Percentiles rank a stretch among this genome's conserved stretches.
Evolutionary conservation across 2,113 vertebrate genomes (phyloP).

Genomic region (Onychostoma macrolepis): DNA sequence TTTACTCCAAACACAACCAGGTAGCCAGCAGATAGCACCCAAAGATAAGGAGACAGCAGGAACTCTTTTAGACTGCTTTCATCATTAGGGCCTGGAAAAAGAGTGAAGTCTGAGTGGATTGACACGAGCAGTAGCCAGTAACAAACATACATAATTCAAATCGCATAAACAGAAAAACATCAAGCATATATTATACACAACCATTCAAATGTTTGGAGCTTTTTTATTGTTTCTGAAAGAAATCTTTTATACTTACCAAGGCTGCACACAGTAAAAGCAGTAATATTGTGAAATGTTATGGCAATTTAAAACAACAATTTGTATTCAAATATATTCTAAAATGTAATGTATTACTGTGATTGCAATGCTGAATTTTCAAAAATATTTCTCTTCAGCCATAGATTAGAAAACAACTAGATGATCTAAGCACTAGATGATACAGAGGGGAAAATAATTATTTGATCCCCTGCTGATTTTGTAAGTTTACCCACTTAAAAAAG

Average conservation of each 20-base stretch:
- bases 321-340: neutral
- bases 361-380: neutral
- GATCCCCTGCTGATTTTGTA: no score
- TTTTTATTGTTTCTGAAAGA: neutral
- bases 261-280: neutral
- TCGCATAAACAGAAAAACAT: neutral
- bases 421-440: neutral
- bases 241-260: neutral
- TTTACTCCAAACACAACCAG: conserved; percentile 96
- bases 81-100: conserved; percentile 62
- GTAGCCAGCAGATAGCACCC: conserved; percentile 92
- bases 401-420: neutral
- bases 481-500: no score
- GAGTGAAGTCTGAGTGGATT: neutral
- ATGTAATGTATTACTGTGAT: neutral
- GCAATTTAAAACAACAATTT: neutral
- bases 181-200: neutral
- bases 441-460: no score
- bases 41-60: conserved; percentile 92
- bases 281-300: neutral
- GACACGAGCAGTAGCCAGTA: neutral
- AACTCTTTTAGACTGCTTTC: conserved; percentile 89
- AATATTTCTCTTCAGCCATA: neutral
- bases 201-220: neutral
- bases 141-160: neutral